Evolutionary conservation across 2,888 invertebrate genomes (phyloP).

Genomic region (Fragum whitleyi): DNA sequence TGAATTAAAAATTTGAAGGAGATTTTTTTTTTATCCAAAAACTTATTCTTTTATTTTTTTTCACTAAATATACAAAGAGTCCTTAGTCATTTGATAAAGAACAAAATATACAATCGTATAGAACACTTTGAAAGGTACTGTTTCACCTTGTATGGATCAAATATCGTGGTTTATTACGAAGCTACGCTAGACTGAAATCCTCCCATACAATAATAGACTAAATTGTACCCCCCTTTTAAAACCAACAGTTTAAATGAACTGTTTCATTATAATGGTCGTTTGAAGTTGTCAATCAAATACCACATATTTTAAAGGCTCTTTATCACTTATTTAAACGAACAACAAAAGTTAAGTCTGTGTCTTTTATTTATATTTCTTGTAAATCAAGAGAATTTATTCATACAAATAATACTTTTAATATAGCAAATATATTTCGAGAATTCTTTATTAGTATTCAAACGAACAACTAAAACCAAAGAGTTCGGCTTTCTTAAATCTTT

Average conservation of each 20-base stretch:
- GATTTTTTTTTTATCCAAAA: no score
- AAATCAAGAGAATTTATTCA: no score
- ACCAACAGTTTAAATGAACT: constrained; percentile 1
- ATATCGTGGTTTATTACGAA: background rate
- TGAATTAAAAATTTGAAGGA: no score
- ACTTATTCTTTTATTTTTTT: no score
- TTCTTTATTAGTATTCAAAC: no score
- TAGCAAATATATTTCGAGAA: no score
- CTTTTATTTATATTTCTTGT: no score
- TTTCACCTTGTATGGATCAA: constrained; percentile 5
- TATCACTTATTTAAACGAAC: background rate
- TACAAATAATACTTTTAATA: no score
- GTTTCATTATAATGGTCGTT: background rate
- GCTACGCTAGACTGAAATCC: constrained; percentile 9
- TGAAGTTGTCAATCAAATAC: background rate
- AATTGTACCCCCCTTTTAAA: background rate
- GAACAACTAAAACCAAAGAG: no score
- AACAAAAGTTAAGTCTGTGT: no score
- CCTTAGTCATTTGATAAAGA: background rate
- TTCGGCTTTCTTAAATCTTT: no score
- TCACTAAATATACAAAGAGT: no score
- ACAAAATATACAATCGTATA: background rate
- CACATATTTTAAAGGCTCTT: background rate
- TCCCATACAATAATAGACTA: constrained; percentile 7
- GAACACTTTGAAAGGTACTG: constrained; percentile 11